Evolutionary conservation across 1,140 invertebrate genomes (phyloP).

Genomic region (Pseudachorutes palmiensis): DNA sequence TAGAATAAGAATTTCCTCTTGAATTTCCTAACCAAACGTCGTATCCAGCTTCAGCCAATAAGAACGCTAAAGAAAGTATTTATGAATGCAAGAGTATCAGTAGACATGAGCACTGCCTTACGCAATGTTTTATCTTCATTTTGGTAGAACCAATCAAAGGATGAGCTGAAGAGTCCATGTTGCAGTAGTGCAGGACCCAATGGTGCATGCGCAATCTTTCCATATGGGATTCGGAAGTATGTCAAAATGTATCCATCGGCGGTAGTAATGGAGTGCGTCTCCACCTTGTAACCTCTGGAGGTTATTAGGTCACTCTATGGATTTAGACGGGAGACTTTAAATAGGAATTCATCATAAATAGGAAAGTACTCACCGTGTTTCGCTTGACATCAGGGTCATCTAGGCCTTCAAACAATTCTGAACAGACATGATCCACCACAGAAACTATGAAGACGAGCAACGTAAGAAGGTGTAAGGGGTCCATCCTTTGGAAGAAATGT

Average conservation of each 20-base stretch:
- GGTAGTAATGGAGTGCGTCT: constrained; percentile 55
- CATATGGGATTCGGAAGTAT: constrained; percentile 4
- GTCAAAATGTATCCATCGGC: constrained; percentile 48
- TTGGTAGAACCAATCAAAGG: constrained; percentile 54
- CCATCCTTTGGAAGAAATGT: no score
- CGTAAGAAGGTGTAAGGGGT: no score
- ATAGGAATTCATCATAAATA: neutral
- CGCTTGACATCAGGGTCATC: neutral
- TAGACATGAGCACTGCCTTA: neutral
- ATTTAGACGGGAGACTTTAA: neutral
- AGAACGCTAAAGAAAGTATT: constrained; percentile 34
- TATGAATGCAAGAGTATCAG: neutral
- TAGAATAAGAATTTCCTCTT: constrained; percentile 45
- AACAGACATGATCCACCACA: no score
- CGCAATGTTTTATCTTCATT: neutral
- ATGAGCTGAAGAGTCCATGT: constrained; percentile 67
- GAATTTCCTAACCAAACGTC: constrained; percentile 47
- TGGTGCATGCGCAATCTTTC: neutral
- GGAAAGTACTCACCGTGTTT: neutral
- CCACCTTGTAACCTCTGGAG: constrained; percentile 53
- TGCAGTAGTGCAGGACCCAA: constrained; percentile 53
- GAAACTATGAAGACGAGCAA: no score
- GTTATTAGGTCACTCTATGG: constrained; percentile 40
- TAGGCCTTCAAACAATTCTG: no score
- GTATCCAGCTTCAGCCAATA: constrained; percentile 43